These are phyloP conservation scores for Bostrychus sinensis DNA, from an alignment of 2,113 vertebrate genomes.

Conservation along the genomic window DNA sequence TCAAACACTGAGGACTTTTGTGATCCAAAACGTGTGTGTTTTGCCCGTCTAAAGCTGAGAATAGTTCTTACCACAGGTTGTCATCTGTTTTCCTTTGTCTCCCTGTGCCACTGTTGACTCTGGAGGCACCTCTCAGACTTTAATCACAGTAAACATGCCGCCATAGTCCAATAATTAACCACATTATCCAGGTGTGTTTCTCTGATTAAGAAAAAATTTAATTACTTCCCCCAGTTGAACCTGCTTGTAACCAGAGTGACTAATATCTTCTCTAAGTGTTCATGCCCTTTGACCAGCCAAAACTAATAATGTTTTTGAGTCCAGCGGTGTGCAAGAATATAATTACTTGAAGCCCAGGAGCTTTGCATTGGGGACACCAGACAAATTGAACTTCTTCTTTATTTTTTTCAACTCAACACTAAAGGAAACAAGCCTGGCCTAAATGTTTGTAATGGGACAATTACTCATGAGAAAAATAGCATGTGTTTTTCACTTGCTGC, in stretches of 20 bases:
- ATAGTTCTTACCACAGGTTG: no score
- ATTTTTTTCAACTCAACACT: constrained; percentile 20
- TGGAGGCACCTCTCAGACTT: no score
- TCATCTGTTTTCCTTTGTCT: no score
- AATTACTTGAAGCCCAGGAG: constrained; percentile 49
- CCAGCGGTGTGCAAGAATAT: constrained; percentile 42
- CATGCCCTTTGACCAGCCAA: constrained; percentile 25
- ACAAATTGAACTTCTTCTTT: constrained; percentile 35
- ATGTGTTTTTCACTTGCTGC: constrained; percentile 17
- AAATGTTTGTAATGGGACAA: constrained; percentile 42
- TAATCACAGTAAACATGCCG: no score
- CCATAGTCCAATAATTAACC: no score
- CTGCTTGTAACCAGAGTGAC: background rate
- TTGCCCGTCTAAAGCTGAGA: no score
- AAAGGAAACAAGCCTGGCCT: constrained; percentile 19
- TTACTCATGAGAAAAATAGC: constrained; percentile 42
- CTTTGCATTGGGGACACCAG: constrained; percentile 22
- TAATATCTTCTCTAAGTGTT: constrained; percentile 20
- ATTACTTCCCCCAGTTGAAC: no score
- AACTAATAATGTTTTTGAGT: constrained; percentile 40
- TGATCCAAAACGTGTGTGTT: no score
- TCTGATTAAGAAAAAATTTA: no score
- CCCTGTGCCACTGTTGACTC: no score
- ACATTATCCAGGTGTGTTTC: no score
- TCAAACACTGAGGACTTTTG: no score